Evolutionary conservation across 1,140 invertebrate species (phyloP), one percentile per base, ranked within the genome.

Genomic region (Penaeus indicus): DNA sequence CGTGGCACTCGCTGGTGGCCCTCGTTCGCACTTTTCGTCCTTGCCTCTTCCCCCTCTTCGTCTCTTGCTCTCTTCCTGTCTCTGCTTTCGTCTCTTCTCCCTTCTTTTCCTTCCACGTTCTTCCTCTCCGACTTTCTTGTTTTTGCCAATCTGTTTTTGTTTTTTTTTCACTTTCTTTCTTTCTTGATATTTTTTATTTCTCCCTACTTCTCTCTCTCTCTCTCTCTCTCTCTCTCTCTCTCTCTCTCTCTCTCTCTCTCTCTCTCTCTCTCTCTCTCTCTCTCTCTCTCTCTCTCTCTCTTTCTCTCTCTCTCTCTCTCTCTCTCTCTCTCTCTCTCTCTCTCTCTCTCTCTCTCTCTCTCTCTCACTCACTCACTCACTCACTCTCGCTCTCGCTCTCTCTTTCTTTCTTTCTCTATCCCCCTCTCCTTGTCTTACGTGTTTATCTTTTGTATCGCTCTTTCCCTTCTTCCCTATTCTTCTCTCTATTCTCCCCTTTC

Each of bases 401-500:
- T 7, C 7, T 7, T 67, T 25, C 64, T 7, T 67, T 7, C 7
- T 7, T 67, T 25, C 64, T 25, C 7, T 7, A 2, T 67, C 64
- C 7, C 7, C 7, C 7, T 25, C 7, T 7, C 7, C 64, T 67
- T 25, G 63, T 64, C 63, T 64, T 64, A 18, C 16, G 63, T 64
- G 16, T n/a, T 64, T 64, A 64, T n/a, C 16, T 64, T 64, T 64
- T 64, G 16, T 64, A 16, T n/a, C 16, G 16, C 63, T 64, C n/a
- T 64, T n/a, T 64, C n/a, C n/a, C 16, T 64, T n/a, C n/a, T 64
- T 64, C n/a, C 63, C n/a, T 64, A 16, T 64, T 67, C 7, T 67
- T 67, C 21, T 67, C 25, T 67, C n/a, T n/a, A n/a, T 64, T 64
- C 63, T 64, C 63, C 63, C 63, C 63, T n/a, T n/a, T 64, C n/a